A percentile compares a stretch with the other conserved stretches of the same genome.
Conservation (phyloP, 2,113 vertebrate species). For the Echinops telfairi region DNA sequence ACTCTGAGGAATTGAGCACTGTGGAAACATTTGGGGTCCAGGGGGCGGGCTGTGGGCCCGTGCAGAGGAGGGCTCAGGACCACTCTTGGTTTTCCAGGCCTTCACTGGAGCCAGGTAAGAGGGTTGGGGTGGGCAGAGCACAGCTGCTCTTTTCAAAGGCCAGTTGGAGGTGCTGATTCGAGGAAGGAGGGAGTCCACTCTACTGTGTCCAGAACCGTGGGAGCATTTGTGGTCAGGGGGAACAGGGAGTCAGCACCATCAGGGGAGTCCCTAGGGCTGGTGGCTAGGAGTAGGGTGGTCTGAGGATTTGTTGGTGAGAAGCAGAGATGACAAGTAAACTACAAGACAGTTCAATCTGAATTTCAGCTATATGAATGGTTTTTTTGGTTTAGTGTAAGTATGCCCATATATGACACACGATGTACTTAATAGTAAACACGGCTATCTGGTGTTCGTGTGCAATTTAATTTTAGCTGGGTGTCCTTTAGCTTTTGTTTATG, state of each 20-base stretch:
- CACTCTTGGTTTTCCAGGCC: neutral
- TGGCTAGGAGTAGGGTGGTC: neutral
- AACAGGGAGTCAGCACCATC: neutral
- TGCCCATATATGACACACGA: neutral
- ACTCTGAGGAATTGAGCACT: neutral
- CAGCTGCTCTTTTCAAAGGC: neutral
- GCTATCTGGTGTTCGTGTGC: neutral
- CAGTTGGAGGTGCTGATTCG: neutral
- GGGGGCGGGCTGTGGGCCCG: neutral
- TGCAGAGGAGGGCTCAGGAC: fast-evolving
- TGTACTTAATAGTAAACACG: neutral
- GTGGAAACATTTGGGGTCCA: neutral
- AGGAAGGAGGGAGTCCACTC: neutral
- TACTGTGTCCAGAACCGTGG: too few species aligned
- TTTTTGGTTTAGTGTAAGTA: neutral
- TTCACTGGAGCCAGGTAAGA: neutral
- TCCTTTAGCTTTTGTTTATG: neutral
- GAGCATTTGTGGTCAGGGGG: too few species aligned
- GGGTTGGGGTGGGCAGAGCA: neutral
- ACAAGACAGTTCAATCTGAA: neutral
- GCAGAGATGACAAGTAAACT: neutral
- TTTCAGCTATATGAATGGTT: neutral
- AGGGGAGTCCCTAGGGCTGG: neutral
- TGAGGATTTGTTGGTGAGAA: neutral
- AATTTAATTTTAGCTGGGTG: neutral